Evolutionary conservation across 1,140 invertebrate species (phyloP), one percentile per base, ranked within the genome.

Genomic region (Augochlora pura): DNA sequence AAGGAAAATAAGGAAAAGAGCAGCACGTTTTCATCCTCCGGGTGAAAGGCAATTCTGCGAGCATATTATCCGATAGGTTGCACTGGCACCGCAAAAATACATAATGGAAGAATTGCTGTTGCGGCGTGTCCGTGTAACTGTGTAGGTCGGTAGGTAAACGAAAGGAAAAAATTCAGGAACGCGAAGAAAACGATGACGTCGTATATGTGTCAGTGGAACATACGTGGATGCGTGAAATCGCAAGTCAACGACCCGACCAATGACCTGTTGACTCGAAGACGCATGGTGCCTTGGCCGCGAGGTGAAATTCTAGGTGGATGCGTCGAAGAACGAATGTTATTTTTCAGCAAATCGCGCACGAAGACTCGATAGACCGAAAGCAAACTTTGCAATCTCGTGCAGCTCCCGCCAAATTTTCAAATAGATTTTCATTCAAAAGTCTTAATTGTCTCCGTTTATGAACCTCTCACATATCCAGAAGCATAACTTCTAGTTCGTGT

Each of bases 131-230:
- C 25, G 46, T 32, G 75, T 32, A 32, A 38, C 64, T 63, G 67
- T 54, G 25, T 62, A 39, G 38, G 39, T 78, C 54, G 39, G 39
- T 46, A 68, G 70, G 63, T 64, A 60, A 69, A 71, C 54, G 73
- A 66, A 65, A 68, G 49, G 73, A 77, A 78, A 81, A 86, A 72
- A 77, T 83, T 80, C 70, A 72, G 62, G 66, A 63, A 76, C 69
- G 25, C 62, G 71, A 80, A 86, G 85, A 82, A 85, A 82, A 85
- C 62, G 77, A 83, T 81, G 87, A 87, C 83, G 86, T 79, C 81
- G 81, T 72, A 91, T 90, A 81, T 87, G 85, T 90, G 92, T 92
- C 86, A 93, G 91, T 92, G 86, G 91, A 74, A 90, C 91, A 87
- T 86, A 82, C 81, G 81, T 86, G 84, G 84, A 85, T 88, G 82